Evolutionary conservation across 1,140 invertebrate species (phyloP).

Genomic region (Triops longicaudatus): DNA sequence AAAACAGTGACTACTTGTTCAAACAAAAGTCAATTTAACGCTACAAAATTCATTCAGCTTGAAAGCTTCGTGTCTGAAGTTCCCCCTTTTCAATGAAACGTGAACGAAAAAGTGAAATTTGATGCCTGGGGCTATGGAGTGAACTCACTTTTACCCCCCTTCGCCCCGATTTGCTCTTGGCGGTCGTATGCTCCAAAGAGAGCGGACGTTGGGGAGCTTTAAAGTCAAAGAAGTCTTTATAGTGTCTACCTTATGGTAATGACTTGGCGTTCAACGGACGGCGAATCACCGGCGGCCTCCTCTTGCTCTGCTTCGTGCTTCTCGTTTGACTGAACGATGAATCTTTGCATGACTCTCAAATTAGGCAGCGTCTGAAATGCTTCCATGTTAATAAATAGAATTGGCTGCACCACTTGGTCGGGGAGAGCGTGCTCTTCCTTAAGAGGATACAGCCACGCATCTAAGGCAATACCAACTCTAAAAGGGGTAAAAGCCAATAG

Average conservation of each 20-base stretch:
- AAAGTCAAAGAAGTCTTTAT: constrained; percentile 18
- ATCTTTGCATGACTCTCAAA: constrained; percentile 47
- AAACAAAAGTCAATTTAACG: no score
- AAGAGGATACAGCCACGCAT: constrained; percentile 62
- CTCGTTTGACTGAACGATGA: constrained; percentile 33
- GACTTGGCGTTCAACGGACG: constrained; percentile 24
- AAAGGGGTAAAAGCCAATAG: constrained; percentile 8
- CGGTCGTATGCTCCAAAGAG: background rate
- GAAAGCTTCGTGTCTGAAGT: no score
- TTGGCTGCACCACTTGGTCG: constrained; percentile 44
- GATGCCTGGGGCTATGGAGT: background rate
- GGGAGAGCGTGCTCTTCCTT: constrained; percentile 46
- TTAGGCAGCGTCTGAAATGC: constrained; percentile 56
- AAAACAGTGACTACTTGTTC: no score
- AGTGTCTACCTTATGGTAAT: constrained; percentile 34
- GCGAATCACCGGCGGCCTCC: background rate
- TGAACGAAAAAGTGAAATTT: background rate
- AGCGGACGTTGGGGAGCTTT: background rate
- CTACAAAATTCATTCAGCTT: no score
- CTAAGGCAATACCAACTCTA: constrained; percentile 50
- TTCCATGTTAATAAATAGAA: constrained; percentile 55
- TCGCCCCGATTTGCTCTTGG: background rate
- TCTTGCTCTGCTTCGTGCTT: no score
- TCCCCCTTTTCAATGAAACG: no score
- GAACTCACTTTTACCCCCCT: background rate